Conservation (phyloP, 2,888 invertebrate species). For the Dasysyrphus tricinctus region DNA sequence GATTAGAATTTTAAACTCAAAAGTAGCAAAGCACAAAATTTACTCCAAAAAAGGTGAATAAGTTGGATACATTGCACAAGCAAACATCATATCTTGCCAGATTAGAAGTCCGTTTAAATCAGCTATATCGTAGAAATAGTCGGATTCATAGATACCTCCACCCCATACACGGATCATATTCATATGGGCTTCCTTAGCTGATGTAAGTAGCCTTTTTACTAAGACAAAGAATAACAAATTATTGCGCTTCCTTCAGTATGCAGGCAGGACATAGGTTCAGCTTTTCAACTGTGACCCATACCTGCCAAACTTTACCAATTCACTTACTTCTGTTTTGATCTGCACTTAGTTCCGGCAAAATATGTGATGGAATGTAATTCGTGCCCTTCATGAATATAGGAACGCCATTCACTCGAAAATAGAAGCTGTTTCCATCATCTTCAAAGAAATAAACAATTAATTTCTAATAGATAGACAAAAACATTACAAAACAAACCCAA, state of each 20-base stretch:
- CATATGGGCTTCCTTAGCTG: conserved; percentile 92
- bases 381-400: conserved; percentile 97
- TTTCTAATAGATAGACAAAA: background rate
- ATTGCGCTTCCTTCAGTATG: no score
- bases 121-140: conserved; percentile 93
- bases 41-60: conserved; percentile 88
- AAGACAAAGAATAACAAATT: background rate
- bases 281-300: no score
- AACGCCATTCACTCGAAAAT: conserved; percentile 92
- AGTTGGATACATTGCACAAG: conserved; percentile 96
- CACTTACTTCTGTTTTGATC: conserved; percentile 83
- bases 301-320: no score
- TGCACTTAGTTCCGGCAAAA: conserved; percentile 90
- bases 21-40: background rate
- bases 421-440: conserved; percentile 89
- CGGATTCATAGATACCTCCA: conserved; percentile 97
- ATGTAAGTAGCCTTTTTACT: conserved; percentile 87
- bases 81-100: conserved; percentile 99
- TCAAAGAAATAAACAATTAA: conserved; percentile 6
- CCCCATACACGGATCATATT: conserved; percentile 99
- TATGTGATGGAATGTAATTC: conserved; percentile 95
- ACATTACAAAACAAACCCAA: conserved; percentile 77
- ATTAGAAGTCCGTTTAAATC: conserved; percentile 95
- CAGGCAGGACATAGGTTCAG: no score
- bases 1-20: background rate